phyloP scores from a whole-genome alignment of 2,888 invertebrate genomes.

The Ennomos fuscantarius region DNA sequence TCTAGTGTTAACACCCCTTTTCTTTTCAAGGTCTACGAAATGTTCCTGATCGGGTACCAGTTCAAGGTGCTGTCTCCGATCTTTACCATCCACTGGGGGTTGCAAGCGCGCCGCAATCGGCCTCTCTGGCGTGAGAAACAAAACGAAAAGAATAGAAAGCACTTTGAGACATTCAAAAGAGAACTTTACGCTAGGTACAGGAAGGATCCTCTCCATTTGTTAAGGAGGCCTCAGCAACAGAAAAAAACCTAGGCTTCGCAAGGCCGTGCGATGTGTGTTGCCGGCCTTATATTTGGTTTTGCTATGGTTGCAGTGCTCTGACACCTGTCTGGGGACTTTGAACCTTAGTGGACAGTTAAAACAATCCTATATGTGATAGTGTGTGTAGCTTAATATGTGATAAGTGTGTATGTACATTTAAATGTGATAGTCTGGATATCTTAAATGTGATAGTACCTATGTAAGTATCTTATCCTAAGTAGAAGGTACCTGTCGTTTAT shows the following conservation, averaged over 20 bases:
- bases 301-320: conserved; percentile 50
- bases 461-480: background rate
- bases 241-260: conserved; percentile 81
- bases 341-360: background rate
- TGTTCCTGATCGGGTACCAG: conserved; percentile 95
- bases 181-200: conserved; percentile 92
- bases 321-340: conserved; percentile 23
- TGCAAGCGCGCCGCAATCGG: conserved; percentile 91
- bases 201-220: conserved; percentile 86
- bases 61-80: conserved; percentile 95
- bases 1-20: background rate
- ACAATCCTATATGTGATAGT: conserved; percentile 23
- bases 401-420: conserved; percentile 2
- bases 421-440: conserved; percentile 28
- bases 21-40: conserved; percentile 92
- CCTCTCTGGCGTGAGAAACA: conserved; percentile 95
- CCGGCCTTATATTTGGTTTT: conserved; percentile 66
- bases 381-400: conserved; percentile 20
- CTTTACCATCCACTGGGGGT: conserved; percentile 96
- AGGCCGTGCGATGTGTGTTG: conserved; percentile 66
- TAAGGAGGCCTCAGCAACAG: conserved; percentile 63
- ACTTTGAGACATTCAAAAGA: conserved; percentile 93
- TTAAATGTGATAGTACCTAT: conserved; percentile 20
- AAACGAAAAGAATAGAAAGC: conserved; percentile 92
- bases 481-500: background rate